These are phyloP conservation scores for Gallirallus australis DNA, from an alignment of 2,797 vertebrate species.

Conservation along the genomic window DNA sequence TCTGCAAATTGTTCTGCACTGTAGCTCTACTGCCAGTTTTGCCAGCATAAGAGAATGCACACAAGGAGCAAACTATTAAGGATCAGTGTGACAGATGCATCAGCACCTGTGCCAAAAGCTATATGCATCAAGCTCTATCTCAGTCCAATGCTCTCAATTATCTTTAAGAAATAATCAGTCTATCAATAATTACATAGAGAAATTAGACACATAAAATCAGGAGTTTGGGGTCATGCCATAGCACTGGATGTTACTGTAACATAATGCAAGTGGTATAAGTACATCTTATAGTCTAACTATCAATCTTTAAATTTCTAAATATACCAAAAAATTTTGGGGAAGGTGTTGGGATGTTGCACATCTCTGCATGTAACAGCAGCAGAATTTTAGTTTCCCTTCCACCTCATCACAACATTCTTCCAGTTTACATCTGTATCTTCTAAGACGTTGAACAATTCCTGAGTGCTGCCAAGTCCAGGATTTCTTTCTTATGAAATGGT, in stretches of 20 bases:
- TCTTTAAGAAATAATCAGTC: not conserved
- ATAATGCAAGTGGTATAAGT: not conserved
- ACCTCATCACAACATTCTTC: not conserved
- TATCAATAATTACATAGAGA: not conserved
- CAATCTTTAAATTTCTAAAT: not conserved
- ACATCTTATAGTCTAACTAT: not conserved
- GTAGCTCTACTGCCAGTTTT: not conserved
- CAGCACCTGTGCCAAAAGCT: not conserved
- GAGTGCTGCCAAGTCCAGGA: not conserved
- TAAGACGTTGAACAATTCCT: not conserved
- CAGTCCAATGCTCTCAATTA: not conserved
- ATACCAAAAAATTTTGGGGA: not conserved
- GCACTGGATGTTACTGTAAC: not conserved
- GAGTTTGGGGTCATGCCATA: not conserved
- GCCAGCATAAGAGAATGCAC: not conserved
- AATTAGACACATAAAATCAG: not conserved
- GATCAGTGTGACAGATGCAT: too few relatives aligned
- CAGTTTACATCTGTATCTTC: not conserved
- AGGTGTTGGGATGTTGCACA: rapidly evolving
- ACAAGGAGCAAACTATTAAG: not conserved
- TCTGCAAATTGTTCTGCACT: not conserved
- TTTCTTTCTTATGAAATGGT: not conserved
- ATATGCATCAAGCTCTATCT: not conserved
- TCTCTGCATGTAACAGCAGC: not conserved
- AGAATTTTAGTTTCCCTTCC: not conserved